Percentiles rank a stretch among this genome's conserved stretches.
phyloP scores from a whole-genome alignment of 2,113 vertebrate species.

The Progne subis region DNA sequence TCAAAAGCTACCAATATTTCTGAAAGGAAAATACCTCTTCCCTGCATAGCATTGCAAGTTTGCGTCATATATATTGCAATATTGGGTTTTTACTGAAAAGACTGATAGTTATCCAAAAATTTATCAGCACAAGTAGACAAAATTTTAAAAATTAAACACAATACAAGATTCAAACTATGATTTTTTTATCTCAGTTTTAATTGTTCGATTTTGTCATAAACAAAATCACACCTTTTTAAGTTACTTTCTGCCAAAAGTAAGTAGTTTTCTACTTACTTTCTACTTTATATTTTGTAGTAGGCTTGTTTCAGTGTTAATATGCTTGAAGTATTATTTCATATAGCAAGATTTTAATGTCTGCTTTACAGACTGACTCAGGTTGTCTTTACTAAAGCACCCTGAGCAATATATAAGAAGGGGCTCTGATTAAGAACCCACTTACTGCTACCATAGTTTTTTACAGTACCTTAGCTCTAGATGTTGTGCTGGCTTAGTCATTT shows the following conservation, averaged over 20 bases:
- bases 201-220: not conserved
- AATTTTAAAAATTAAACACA: not conserved
- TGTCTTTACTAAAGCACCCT: not conserved
- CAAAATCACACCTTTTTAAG: not conserved
- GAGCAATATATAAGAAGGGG: not conserved
- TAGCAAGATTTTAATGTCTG: not conserved
- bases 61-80: not conserved
- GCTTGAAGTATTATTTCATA: not conserved
- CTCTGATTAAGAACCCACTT: not conserved
- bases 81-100: not conserved
- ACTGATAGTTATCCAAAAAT: not conserved
- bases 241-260: not conserved
- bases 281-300: not conserved
- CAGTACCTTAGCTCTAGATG: not conserved
- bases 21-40: not conserved
- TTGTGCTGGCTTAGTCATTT: not conserved
- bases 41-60: not conserved
- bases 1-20: not conserved
- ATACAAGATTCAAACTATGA: not conserved
- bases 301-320: not conserved
- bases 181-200: not conserved
- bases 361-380: not conserved
- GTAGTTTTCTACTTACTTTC: no score
- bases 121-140: not conserved
- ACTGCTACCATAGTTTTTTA: not conserved